phyloP scores from a whole-genome alignment of 2,113 vertebrate species.

The Ornithorhynchus anatinus region DNA sequence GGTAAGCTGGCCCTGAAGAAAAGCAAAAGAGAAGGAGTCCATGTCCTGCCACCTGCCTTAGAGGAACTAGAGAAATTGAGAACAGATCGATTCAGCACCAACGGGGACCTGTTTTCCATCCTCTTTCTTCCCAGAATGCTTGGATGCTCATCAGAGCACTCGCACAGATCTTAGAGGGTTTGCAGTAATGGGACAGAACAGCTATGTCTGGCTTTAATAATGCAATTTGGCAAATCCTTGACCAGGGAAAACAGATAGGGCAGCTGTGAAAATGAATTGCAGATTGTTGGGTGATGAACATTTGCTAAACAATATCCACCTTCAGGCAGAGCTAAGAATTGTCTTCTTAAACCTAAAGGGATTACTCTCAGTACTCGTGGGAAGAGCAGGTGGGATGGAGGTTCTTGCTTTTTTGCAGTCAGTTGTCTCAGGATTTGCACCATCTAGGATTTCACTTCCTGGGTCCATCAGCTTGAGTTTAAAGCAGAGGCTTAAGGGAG shows the following conservation, averaged over 20 bases:
- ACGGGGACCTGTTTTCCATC: too few relatives aligned
- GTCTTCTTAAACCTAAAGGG: background rate
- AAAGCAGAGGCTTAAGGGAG: too few relatives aligned
- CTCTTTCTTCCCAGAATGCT: background rate
- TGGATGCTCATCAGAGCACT: background rate
- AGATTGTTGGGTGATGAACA: conserved; percentile 35
- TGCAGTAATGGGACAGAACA: conserved; percentile 9
- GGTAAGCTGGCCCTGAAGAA: too few relatives aligned
- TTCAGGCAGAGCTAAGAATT: background rate
- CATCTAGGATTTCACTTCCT: conserved; percentile 55
- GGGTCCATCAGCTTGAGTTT: conserved; percentile 36
- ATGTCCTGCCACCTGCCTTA: too few relatives aligned
- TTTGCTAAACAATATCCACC: background rate
- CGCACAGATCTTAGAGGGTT: background rate
- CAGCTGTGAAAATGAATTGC: conserved; percentile 29
- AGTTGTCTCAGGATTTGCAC: conserved; percentile 31
- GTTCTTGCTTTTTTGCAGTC: conserved; percentile 32
- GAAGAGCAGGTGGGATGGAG: conserved; percentile 28
- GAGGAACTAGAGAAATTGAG: too few relatives aligned
- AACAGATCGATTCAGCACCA: too few relatives aligned
- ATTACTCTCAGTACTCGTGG: conserved; percentile 14
- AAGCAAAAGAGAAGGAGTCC: too few relatives aligned
- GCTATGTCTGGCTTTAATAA: conserved; percentile 51
- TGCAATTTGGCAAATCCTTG: conserved; percentile 20
- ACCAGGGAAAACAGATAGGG: conserved; percentile 30